Conservation (phyloP, 1,140 invertebrate genomes). For the Drosophila oshimai region DNA sequence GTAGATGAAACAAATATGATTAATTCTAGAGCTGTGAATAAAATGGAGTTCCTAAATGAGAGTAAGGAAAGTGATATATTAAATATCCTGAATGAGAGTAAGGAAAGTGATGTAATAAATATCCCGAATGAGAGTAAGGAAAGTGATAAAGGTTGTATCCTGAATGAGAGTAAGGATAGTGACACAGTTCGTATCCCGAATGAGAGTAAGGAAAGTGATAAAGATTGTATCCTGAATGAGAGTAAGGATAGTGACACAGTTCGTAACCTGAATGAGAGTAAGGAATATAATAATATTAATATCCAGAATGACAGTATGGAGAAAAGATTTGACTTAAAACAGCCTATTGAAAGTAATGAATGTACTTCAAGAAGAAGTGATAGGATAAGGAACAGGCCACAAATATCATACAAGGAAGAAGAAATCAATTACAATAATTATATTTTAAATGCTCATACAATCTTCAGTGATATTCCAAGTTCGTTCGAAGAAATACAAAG, state of each 20-base stretch:
- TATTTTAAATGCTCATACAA: neutral
- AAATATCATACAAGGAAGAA: too few relatives aligned
- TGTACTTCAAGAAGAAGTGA: too few relatives aligned
- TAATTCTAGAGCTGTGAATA: neutral
- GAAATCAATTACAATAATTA: neutral
- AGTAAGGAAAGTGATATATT: neutral
- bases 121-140: neutral
- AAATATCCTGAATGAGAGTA: neutral
- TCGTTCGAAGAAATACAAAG: neutral
- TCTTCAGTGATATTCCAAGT: neutral
- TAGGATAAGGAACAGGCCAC: too few relatives aligned
- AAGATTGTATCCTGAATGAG: neutral
- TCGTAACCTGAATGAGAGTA: neutral
- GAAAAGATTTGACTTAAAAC: neutral
- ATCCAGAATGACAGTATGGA: neutral
- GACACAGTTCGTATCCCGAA: neutral
- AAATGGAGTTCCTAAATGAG: neutral
- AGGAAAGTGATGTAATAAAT: neutral
- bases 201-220: neutral
- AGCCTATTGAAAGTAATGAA: neutral
- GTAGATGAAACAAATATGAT: too few relatives aligned
- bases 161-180: neutral
- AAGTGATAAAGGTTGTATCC: neutral
- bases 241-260: neutral
- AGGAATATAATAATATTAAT: neutral